Evolutionary conservation across 2,888 invertebrate species (phyloP).

Genomic region (Tachystola acroxantha): DNA sequence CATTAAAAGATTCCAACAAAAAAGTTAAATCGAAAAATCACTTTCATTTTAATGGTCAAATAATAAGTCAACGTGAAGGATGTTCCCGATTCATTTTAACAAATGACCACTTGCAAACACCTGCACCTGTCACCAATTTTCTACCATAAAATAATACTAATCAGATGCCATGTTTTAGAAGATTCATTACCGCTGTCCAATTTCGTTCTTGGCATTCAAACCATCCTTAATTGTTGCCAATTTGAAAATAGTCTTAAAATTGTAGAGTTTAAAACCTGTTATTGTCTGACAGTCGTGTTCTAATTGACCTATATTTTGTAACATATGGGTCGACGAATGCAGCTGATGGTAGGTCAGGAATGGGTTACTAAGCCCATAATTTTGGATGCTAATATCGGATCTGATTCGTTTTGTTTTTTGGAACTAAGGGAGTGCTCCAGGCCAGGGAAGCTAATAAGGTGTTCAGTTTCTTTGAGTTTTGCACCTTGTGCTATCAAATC

Average conservation of each 20-base stretch:
- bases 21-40: constrained; percentile 21
- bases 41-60: constrained; percentile 34
- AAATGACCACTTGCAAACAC: constrained; percentile 38
- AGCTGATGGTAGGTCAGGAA: constrained; percentile 64
- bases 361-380: constrained; percentile 60
- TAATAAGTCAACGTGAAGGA: constrained; percentile 42
- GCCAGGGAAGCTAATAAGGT: constrained; percentile 56
- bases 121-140: constrained; percentile 57
- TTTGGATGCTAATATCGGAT: constrained; percentile 55
- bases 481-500: constrained; percentile 68
- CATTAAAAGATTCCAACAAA: constrained; percentile 11
- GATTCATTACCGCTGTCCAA: constrained; percentile 53
- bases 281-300: constrained; percentile 20
- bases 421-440: constrained; percentile 40
- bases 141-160: constrained; percentile 48
- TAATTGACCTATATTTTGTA: constrained; percentile 66
- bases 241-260: constrained; percentile 22
- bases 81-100: constrained; percentile 30
- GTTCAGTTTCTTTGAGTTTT: constrained; percentile 54
- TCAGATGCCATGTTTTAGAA: constrained; percentile 48
- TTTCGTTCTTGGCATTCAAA: constrained; percentile 26
- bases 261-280: constrained; percentile 16
- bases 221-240: constrained; percentile 7
- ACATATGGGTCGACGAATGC: constrained; percentile 57
- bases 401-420: constrained; percentile 64